Conservation (phyloP, 2,113 vertebrate genomes). For the Peucedramus taeniatus region DNA sequence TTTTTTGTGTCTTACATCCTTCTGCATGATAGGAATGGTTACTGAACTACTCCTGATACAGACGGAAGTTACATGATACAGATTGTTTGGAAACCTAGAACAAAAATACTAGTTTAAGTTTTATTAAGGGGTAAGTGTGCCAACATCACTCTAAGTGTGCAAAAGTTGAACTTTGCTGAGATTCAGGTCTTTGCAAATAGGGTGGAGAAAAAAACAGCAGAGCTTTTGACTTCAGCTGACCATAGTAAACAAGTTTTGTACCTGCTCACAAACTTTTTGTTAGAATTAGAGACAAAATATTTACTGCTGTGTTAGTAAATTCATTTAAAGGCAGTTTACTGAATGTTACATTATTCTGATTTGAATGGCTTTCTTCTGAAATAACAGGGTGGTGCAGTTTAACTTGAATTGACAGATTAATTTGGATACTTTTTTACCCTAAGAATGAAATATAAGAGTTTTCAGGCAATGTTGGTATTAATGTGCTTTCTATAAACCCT, state of each 20-base stretch:
- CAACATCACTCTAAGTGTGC: background rate
- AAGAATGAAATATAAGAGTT: background rate
- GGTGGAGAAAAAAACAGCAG: background rate
- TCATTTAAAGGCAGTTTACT: background rate
- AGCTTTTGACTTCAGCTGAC: background rate
- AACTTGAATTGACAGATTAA: background rate
- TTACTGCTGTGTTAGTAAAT: background rate
- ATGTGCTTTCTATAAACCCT: background rate
- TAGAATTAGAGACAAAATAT: background rate
- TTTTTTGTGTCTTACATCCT: background rate
- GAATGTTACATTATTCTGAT: background rate
- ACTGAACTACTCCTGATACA: background rate
- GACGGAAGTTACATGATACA: background rate
- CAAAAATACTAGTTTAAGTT: background rate
- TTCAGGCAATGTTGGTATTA: background rate
- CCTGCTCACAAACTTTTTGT: background rate
- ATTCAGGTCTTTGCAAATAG: background rate
- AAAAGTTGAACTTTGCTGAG: background rate
- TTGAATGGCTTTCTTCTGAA: background rate
- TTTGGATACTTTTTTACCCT: background rate
- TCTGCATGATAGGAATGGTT: constrained; percentile 28
- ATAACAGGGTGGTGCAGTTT: background rate
- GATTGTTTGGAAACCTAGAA: background rate
- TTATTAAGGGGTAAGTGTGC: background rate
- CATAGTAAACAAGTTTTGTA: background rate